Conservation (phyloP, 2,113 vertebrate genomes). For the Promerops cafer region DNA sequence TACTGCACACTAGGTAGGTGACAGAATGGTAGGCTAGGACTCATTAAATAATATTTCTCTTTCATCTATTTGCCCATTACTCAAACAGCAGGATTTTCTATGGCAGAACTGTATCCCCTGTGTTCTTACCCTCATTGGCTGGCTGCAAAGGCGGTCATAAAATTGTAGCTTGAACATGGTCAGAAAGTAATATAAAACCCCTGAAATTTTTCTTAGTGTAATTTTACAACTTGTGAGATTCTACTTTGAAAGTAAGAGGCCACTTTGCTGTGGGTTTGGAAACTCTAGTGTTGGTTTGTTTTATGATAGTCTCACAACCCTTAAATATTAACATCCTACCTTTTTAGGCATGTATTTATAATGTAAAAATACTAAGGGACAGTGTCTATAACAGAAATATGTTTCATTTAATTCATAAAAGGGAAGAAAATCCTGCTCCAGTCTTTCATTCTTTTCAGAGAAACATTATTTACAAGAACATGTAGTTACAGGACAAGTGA, state of each 20-base stretch:
- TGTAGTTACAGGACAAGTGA: background rate
- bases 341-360: background rate
- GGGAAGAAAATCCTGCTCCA: background rate
- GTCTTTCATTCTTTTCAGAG: background rate
- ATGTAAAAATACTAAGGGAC: background rate
- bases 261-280: background rate
- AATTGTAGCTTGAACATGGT: background rate
- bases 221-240: background rate
- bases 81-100: background rate
- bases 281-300: background rate
- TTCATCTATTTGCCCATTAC: background rate
- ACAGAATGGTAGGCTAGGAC: background rate
- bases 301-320: background rate
- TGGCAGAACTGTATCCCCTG: background rate
- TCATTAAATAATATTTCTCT: background rate
- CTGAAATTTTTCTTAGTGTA: background rate
- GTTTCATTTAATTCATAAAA: background rate
- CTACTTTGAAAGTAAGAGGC: background rate
- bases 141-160: background rate
- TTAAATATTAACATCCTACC: background rate
- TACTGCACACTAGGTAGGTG: background rate
- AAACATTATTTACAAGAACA: background rate
- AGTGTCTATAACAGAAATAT: background rate
- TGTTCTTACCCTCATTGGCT: background rate
- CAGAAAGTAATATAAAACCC: background rate